Evolutionary conservation across 2,797 vertebrate genomes (phyloP), one percentile per base, ranked within the genome.

Genomic region (Euthynnus affinis): DNA sequence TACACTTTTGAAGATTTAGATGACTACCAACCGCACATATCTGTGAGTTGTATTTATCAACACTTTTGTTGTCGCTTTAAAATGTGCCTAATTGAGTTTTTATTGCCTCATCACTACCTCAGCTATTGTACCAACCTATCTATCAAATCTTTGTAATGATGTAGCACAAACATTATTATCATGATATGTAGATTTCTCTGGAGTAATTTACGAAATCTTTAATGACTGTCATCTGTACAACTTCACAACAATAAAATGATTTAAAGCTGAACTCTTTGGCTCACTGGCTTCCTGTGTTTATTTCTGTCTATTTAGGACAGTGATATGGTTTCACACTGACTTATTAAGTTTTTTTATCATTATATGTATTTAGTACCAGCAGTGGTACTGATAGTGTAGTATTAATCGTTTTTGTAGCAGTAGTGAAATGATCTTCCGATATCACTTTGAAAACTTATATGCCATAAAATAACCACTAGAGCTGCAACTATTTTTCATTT

Each of bases 81-180:
- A 76, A 85, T 69, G 63, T 81, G 53, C 69, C 44, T 76, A 71
- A 87, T 89, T 69, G 29, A 66, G 48, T 82, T 86, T 75, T 62
- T 80, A 65, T 66, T 85, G 46, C 57, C 51, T 76, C 55, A 57
- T 75, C 61, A 79, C 86, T 89, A 91, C 84, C 88, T 93, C 89
- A 91, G 55, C 78, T 62, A 71, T 52, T 87, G 57, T 61, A 68
- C 48, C 32, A 44, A 65, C 66, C 70, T 81, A 51, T 23, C 77
- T 61, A 71, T 77, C 3, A 46, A 82, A 76, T 67, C n/a, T 52
- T 69, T 72, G 62, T 51, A 73, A 89, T 81, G 44, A 74, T 78
- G 53, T 34, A 70, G 42, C 20, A 58, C 52, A 77, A 72, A 59
- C 17, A 48, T 6, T 58, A n/a, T 6, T 56, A 13, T 71, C 18